Conservation (phyloP, 2,888 invertebrate genomes). For the Chironomus tentans region DNA sequence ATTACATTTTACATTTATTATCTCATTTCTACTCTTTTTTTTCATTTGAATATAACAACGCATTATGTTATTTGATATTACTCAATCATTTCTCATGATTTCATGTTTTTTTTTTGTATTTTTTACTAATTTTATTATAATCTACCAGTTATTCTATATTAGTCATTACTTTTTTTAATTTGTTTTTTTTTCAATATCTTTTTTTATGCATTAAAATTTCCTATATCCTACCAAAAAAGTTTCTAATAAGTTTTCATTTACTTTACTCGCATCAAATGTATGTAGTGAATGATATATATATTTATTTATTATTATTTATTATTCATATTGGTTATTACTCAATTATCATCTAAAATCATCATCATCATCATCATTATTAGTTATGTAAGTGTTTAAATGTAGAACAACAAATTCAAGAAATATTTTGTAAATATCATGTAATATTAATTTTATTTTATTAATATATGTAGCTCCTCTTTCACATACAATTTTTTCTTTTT, state of each 20-base stretch:
- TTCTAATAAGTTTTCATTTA: not conserved
- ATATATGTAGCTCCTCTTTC: not conserved
- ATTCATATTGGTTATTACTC: too few species aligned
- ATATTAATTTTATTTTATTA: too few species aligned
- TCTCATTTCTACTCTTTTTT: constrained; percentile 10
- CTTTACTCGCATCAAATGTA: not conserved
- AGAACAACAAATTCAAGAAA: not conserved
- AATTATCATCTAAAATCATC: not conserved
- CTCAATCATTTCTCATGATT: not conserved
- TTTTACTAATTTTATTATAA: not conserved
- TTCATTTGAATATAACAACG: constrained; percentile 1
- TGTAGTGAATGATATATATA: constrained; percentile 1
- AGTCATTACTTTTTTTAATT: not conserved
- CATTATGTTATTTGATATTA: constrained; percentile 15
- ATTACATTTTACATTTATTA: constrained; percentile 22
- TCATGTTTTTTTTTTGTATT: not conserved
- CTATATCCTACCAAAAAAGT: constrained; percentile 7
- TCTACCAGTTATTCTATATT: too few species aligned
- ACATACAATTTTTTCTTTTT: not conserved
- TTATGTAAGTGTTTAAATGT: not conserved
- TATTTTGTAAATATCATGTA: not conserved
- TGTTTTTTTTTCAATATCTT: not conserved
- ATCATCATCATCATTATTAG: not conserved
- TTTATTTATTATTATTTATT: not conserved
- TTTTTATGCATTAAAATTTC: not conserved